A percentile compares a stretch with the other conserved stretches of the same genome.
These are phyloP conservation scores for Otolemur garnettii DNA, from an alignment of 2,113 vertebrate species.

Conservation along the genomic window DNA sequence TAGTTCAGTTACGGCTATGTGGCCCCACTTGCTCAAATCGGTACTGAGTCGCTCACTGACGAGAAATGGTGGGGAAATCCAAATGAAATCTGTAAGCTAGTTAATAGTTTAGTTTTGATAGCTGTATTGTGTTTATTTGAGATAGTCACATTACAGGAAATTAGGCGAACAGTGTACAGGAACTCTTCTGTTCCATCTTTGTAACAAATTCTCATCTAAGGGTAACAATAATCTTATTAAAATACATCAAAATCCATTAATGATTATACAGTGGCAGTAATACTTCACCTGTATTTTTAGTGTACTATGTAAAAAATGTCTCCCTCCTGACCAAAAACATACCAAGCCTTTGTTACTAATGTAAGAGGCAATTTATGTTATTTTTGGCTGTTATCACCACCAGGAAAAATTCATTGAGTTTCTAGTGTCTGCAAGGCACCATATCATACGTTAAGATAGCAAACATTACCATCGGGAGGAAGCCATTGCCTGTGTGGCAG, in stretches of 20 bases:
- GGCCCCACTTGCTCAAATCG: not conserved
- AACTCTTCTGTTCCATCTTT: not conserved
- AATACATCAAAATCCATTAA: not conserved
- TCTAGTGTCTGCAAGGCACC: conserved; percentile 50
- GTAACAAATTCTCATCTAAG: not conserved
- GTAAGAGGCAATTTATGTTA: conserved; percentile 65
- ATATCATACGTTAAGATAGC: conserved; percentile 35
- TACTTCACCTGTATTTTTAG: not conserved
- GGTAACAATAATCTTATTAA: not conserved
- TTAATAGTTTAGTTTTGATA: not conserved
- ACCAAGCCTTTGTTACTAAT: conserved; percentile 47
- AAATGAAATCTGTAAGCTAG: not conserved
- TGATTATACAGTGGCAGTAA: not conserved
- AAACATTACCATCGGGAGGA: conserved; percentile 22
- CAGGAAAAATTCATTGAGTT: conserved; percentile 59
- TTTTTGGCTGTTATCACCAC: conserved; percentile 62
- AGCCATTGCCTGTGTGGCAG: not conserved
- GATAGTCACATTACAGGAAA: not conserved
- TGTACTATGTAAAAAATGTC: conserved; percentile 14
- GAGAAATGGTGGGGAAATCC: not conserved
- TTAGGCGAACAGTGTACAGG: not conserved
- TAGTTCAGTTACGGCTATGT: not conserved
- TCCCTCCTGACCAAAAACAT: conserved; percentile 8
- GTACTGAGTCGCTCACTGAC: not conserved
- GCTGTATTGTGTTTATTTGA: not conserved